Conservation (phyloP, 1,140 invertebrate genomes). For the Zaprionus davidi region DNA sequence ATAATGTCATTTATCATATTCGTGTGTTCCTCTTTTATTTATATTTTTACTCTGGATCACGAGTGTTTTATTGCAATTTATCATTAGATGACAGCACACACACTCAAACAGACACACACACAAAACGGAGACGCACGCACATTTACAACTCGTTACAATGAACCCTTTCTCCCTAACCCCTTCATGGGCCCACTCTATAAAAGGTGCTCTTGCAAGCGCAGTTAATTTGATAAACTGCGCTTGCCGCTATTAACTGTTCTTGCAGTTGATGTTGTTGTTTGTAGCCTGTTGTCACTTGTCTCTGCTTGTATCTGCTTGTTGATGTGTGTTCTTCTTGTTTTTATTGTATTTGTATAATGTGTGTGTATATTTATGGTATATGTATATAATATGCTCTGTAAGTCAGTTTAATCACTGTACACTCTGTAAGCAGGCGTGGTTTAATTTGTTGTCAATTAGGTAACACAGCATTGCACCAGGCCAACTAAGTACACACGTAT, state of each 20-base stretch:
- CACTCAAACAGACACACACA: slow-evolving; percentile 43
- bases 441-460: slow-evolving; percentile 5
- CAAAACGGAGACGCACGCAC: slow-evolving; percentile 43
- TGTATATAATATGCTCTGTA: not conserved
- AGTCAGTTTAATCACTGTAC: not conserved
- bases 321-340: slow-evolving; percentile 6
- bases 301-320: slow-evolving; percentile 45
- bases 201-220: slow-evolving; percentile 52
- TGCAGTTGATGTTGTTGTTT: slow-evolving; percentile 23
- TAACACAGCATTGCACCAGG: not conserved
- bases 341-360: not conserved
- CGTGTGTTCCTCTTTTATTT: slow-evolving; percentile 38
- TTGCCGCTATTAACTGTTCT: slow-evolving; percentile 72
- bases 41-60: slow-evolving; percentile 61
- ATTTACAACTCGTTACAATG: slow-evolving; percentile 67
- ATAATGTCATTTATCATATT: slow-evolving; percentile 78
- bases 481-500: not conserved
- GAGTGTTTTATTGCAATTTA: slow-evolving; percentile 80
- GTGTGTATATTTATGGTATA: not conserved
- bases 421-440: not conserved
- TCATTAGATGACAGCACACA: slow-evolving; percentile 71
- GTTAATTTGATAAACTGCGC: slow-evolving; percentile 78
- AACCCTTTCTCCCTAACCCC: slow-evolving; percentile 21
- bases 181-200: slow-evolving; percentile 3
- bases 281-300: slow-evolving; percentile 47